Conservation (phyloP, 2,113 vertebrate genomes). For the Baryphthengus martii region DNA sequence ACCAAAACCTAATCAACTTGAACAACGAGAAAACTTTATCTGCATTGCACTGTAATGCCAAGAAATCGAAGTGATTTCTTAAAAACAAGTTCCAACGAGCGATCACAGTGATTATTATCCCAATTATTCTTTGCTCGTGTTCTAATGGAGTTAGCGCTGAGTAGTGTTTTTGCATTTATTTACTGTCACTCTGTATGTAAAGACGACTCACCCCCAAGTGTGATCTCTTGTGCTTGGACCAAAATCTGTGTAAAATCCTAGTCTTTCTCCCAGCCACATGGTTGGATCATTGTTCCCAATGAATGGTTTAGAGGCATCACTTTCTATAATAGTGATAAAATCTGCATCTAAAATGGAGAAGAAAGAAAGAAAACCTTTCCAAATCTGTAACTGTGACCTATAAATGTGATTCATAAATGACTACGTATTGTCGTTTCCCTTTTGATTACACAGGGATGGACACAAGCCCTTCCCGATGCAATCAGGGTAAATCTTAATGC, state of each 20-base stretch:
- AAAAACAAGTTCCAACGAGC: not conserved
- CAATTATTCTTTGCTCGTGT: not conserved
- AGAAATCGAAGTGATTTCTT: not conserved
- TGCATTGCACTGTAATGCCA: not conserved
- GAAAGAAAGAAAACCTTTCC: not conserved
- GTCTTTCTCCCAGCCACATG: slow-evolving; percentile 74
- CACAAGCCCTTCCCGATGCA: not conserved
- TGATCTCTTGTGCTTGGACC: slow-evolving; percentile 78
- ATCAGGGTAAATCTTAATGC: not conserved
- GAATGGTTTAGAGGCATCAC: slow-evolving; percentile 74
- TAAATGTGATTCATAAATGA: not conserved
- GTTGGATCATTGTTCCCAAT: slow-evolving; percentile 76
- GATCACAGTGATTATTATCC: not conserved
- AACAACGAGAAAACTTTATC: not conserved
- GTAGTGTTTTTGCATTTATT: not conserved
- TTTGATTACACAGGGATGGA: not conserved
- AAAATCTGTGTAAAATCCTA: slow-evolving; percentile 79
- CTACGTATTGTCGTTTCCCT: not conserved
- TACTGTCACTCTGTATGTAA: not conserved
- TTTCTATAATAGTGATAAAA: slow-evolving; percentile 79
- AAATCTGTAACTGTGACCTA: not conserved
- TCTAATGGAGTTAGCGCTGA: not conserved
- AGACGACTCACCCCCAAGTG: slow-evolving; percentile 74
- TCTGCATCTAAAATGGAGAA: slow-evolving; percentile 59
- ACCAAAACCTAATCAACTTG: not conserved